Percentiles rank a stretch among this genome's conserved stretches.
Evolutionary conservation across 2,113 vertebrate genomes (phyloP).

Genomic region (Plestiodon gilberti): DNA sequence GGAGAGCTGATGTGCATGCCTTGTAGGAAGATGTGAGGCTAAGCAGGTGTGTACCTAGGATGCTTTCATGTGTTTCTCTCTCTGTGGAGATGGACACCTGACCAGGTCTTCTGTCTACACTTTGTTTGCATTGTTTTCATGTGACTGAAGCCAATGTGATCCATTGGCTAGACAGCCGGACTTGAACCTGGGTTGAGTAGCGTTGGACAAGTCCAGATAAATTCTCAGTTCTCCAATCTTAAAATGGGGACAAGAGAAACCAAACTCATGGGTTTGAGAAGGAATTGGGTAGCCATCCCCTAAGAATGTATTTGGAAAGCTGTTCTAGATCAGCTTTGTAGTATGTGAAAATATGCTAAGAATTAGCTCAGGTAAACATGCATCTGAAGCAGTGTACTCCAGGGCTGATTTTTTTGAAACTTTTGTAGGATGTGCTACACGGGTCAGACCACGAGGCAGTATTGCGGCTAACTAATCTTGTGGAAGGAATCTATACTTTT

Average conservation of each 20-base stretch:
- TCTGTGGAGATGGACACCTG: no score
- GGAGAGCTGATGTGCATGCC: no score
- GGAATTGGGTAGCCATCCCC: background rate
- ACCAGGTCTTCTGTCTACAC: no score
- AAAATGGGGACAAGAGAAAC: background rate
- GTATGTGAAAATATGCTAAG: background rate
- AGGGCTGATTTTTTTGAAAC: background rate
- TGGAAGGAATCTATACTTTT: conserved; percentile 89
- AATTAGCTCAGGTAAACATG: background rate
- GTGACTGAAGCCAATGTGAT: background rate
- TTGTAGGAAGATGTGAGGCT: no score
- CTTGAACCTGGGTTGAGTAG: background rate
- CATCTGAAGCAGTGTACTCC: background rate
- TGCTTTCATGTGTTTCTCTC: no score
- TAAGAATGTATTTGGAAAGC: background rate
- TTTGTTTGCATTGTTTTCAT: background rate
- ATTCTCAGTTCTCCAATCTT: background rate
- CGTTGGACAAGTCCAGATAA: background rate
- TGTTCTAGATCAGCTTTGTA: background rate
- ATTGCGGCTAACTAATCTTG: conserved; percentile 87
- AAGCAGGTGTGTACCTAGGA: no score
- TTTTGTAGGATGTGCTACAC: conserved; percentile 83
- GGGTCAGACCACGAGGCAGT: conserved; percentile 77
- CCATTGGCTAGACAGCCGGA: background rate
- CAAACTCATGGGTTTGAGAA: background rate